Evolutionary conservation across 2,797 vertebrate species (phyloP), one percentile per base, ranked within the genome.

Genomic region (Spea hammondii): DNA sequence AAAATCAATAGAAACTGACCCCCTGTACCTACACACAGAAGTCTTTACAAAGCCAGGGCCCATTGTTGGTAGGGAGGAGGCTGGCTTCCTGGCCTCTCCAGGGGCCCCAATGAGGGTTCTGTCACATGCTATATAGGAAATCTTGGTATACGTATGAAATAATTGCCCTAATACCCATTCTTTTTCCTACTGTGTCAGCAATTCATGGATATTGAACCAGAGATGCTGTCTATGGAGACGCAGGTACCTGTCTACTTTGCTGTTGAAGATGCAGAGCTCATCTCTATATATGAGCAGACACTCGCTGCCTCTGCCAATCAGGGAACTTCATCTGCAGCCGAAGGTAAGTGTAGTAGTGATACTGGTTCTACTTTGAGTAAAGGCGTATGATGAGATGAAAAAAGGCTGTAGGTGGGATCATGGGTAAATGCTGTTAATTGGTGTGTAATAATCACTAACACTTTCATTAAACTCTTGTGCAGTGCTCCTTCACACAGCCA

Each of bases 201-300:
- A 91, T 99, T 99, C 88, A 98, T 98, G 96, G 98, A 97, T 90
- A 92, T 96, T 48, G 98, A 99, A 90, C 98, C 97, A 0, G 98
- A 99, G 90, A 97, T 99, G 94, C 87, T 99, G 84, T 94, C 96
- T 55, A 98, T 96, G 66, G 98, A 99, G 91, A 99, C 97, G 76
- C 89, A 95, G 0, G 95, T 99, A 65, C 98, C 98, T 0, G 96
- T 99, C 79, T 99, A 99, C 88, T 99, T 99, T 62, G 96, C 98
- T 0, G 90, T 98, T 87, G 98, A 99, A 82, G 98, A 99, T 0
- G 93, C 96, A 2, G 96, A 98, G 77, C 92, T 99, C 78, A 88
- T 99, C 65, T 97, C 97, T 54, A 99, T 99, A 89, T 98, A 99
- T 13, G 93, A 94, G 5, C 97, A 99, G 86, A 98, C 97, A 0